Evolutionary conservation across 2,888 invertebrate species (phyloP).

Genomic region (Cyaniris semiargus): DNA sequence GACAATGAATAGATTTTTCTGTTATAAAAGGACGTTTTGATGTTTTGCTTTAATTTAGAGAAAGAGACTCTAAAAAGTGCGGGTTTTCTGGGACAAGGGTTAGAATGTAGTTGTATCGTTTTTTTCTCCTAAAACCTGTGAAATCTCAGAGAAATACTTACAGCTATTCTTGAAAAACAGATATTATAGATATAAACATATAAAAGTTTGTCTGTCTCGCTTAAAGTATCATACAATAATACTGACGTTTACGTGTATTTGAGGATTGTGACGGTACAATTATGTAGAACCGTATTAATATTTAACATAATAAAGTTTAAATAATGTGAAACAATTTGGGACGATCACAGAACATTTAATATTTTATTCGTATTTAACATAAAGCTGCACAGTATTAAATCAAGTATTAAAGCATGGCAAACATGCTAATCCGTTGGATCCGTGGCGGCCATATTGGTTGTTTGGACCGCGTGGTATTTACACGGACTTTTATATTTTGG

Average conservation of each 20-base stretch:
- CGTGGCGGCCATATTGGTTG: conserved; percentile 66
- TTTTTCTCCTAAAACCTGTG: no score
- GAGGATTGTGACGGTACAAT: no score
- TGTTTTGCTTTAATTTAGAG: no score
- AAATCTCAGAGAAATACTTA: no score
- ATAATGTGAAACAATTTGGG: neutral
- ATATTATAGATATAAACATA: no score
- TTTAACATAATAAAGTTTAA: neutral
- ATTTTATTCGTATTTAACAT: conserved; percentile 35
- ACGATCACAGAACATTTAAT: neutral
- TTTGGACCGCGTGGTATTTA: conserved; percentile 72
- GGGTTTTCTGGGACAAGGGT: neutral
- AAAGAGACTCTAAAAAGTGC: neutral
- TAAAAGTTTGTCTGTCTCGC: no score
- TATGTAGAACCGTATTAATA: neutral
- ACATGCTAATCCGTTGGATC: conserved; percentile 59
- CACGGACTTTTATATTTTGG: conserved; percentile 75
- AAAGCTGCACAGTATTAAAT: conserved; percentile 30
- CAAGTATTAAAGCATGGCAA: conserved; percentile 15
- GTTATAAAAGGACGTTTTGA: no score
- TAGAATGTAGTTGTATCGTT: neutral
- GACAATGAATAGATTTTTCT: no score
- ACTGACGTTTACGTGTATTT: no score
- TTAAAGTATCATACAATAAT: no score
- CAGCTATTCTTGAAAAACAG: no score